Evolutionary conservation across 2,113 vertebrate species (phyloP), one percentile per base, ranked within the genome.

Genomic region (Cavia aperea): DNA sequence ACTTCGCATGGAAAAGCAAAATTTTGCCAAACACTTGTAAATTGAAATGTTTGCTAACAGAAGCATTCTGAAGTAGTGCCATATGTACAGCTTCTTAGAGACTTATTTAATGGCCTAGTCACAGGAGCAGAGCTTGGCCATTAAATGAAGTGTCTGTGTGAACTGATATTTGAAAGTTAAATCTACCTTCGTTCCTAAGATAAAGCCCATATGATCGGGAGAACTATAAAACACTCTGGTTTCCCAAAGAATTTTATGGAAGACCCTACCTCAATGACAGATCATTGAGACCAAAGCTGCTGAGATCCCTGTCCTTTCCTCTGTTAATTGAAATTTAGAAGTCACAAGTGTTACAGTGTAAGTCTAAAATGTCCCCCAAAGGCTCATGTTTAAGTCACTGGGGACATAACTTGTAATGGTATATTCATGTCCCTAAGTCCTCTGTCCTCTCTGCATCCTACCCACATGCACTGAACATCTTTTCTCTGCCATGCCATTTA

Each of bases 291-390:
- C 36, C 89, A 90, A 62, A 73, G 8, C 62, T 43, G 72, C 4
- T 73, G 31, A 36, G 51, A 54, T 77, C 65, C 49, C n/a, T 39
- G 43, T 92, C 87, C 31, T 93, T 93, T 90, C 49, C n/a, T 73
- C 31, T 23, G 10, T 87, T 89, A 73, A 54, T 89, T 77, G 26
- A n/a, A n/a, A 79, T 86, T 73, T 79, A 78, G 68, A 93, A 88
- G 81, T 91, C n/a, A 75, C 43, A 75, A 29, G 14, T 46, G 73
- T 75, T 75, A 29, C 39, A 7, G 10, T 46, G 46, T 75, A 29
- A 56, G 12, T 56, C 7, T 56, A 51, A 75, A 46, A 43, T 24
- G n/a, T 19, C n/a, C 70, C 70, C 70, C 24, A 18, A 75, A 26
- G 43, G 43, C 73, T 75, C 43, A 29, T 46, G 13, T 2, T 46